Conservation (phyloP, 2,113 vertebrate genomes). For the Uropsilus gracilis region DNA sequence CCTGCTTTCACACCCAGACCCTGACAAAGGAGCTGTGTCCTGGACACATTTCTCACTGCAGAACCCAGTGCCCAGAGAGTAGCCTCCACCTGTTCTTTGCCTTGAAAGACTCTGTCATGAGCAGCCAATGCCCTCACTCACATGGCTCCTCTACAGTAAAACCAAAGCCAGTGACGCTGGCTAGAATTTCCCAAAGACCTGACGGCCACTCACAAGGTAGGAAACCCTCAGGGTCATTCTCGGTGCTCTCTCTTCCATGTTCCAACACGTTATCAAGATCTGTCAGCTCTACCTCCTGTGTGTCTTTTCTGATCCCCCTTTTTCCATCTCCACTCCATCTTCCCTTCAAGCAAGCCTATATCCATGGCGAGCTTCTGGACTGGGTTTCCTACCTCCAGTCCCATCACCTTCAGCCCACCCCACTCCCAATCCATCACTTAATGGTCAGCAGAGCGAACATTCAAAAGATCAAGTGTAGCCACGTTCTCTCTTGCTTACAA, state of each 20-base stretch:
- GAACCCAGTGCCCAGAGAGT: background rate
- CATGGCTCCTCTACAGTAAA: background rate
- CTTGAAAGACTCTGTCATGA: background rate
- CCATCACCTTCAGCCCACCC: background rate
- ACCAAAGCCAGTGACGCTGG: background rate
- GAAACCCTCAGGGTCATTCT: background rate
- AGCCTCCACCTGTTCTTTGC: background rate
- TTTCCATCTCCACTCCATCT: rapidly evolving
- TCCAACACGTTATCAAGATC: background rate
- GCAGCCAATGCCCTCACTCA: background rate
- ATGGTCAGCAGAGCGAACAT: background rate
- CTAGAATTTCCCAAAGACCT: background rate
- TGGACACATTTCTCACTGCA: background rate
- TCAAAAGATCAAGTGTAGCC: background rate
- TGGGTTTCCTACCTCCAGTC: too few species aligned
- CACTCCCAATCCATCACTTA: rapidly evolving
- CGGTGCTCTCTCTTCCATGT: background rate
- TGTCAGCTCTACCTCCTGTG: background rate
- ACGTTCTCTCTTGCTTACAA: background rate
- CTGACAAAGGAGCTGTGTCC: background rate
- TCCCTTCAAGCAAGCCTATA: background rate
- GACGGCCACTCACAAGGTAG: rapidly evolving
- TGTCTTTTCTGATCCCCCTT: background rate
- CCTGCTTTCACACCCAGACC: too few species aligned
- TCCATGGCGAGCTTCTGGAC: background rate